Percentiles rank a stretch among this genome's conserved stretches.
These are phyloP conservation scores for Hylaeus volcanicus DNA, from an alignment of 1,140 invertebrate species.

Conservation along the genomic window DNA sequence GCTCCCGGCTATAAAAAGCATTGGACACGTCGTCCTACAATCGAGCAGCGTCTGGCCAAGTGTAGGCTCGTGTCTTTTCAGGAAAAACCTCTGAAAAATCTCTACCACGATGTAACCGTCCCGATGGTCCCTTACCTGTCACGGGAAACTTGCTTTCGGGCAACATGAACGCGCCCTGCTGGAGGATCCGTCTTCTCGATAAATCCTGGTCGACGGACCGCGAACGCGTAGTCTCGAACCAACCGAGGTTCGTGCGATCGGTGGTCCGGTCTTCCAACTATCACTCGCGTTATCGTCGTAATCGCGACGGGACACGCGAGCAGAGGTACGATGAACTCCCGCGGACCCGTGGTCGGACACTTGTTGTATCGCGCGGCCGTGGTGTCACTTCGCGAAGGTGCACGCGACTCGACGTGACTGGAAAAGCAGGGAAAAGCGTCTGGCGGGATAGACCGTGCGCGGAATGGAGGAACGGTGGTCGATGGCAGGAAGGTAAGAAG, in stretches of 20 bases:
- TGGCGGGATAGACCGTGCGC: too few relatives aligned
- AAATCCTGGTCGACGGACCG: constrained; percentile 6
- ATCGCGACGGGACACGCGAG: too few relatives aligned
- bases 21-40: too few relatives aligned
- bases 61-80: too few relatives aligned
- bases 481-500: constrained; percentile 33
- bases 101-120: too few relatives aligned
- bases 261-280: not conserved
- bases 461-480: not conserved
- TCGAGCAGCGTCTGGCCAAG: too few relatives aligned
- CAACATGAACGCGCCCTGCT: constrained; percentile 74
- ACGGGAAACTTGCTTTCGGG: constrained; percentile 80
- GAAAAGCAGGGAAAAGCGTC: constrained; percentile 20
- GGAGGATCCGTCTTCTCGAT: not conserved
- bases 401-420: not conserved
- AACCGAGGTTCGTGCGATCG: too few relatives aligned
- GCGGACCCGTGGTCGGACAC: constrained; percentile 10
- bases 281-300: not conserved
- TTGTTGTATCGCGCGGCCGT: constrained; percentile 27
- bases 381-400: not conserved
- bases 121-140: constrained; percentile 72
- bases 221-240: too few relatives aligned
- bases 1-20: too few relatives aligned
- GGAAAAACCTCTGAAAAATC: too few relatives aligned
- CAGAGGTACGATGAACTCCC: not conserved